Evolutionary conservation across 1,140 invertebrate species (phyloP).

Genomic region (Zaprionus nigranus): DNA sequence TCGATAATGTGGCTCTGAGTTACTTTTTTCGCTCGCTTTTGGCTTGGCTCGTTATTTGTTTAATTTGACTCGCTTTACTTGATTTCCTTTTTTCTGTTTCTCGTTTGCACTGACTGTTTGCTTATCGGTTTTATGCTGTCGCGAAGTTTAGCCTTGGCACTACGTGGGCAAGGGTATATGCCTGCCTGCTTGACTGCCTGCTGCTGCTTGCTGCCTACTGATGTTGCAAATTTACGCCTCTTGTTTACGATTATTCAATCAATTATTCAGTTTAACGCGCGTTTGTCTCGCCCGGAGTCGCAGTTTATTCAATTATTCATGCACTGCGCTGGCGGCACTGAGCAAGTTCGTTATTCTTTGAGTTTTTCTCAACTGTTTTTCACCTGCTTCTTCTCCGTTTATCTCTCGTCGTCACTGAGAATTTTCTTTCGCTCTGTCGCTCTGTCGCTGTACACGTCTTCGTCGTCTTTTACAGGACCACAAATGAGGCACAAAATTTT

Average conservation of each 20-base stretch:
- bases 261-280: constrained; percentile 66
- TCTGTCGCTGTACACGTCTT: constrained; percentile 61
- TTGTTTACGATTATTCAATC: constrained; percentile 74
- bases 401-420: constrained; percentile 6
- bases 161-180: constrained; percentile 23
- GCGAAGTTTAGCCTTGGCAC: constrained; percentile 42
- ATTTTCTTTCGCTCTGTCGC: constrained; percentile 34
- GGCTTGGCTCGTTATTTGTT: constrained; percentile 28
- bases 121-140: constrained; percentile 13
- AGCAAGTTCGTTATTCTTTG: neutral
- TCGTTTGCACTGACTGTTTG: constrained; percentile 21
- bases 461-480: constrained; percentile 65
- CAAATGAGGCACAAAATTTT: constrained; percentile 63
- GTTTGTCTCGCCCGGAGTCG: constrained; percentile 42
- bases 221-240: constrained; percentile 29
- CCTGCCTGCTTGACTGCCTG: constrained; percentile 7
- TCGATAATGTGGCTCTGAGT: constrained; percentile 65
- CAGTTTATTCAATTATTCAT: constrained; percentile 60
- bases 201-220: neutral
- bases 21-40: constrained; percentile 32
- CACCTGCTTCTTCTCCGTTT: constrained; percentile 33
- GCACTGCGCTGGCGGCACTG: constrained; percentile 29
- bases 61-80: constrained; percentile 1
- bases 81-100: neutral
- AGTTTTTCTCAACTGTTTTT: constrained; percentile 45